Percentiles rank a stretch among this genome's conserved stretches.
Conservation (phyloP, 2,113 vertebrate genomes). For the Suricata suricatta region DNA sequence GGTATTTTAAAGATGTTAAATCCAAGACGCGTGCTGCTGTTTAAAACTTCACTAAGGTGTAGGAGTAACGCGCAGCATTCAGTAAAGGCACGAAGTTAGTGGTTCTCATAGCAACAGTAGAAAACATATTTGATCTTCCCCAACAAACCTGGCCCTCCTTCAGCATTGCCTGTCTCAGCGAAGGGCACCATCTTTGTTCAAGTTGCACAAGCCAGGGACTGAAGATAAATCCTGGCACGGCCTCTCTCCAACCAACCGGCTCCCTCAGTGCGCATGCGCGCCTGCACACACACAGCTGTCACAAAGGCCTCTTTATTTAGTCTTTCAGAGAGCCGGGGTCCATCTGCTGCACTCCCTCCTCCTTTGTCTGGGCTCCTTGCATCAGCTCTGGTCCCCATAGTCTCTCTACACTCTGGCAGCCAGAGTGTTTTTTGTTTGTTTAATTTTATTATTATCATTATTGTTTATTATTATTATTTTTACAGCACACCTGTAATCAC, state of each 20-base stretch:
- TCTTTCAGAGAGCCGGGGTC: background rate
- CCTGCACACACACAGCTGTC: background rate
- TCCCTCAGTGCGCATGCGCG: rapidly evolving
- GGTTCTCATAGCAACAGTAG: slow-evolving; percentile 44
- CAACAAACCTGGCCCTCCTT: background rate
- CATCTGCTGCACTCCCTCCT: background rate
- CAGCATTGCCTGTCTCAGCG: background rate
- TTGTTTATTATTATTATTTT: background rate
- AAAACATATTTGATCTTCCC: background rate
- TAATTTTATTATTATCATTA: background rate
- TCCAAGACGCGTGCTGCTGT: background rate
- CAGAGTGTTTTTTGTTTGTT: background rate
- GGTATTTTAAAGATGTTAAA: slow-evolving; percentile 20
- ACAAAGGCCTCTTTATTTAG: slow-evolving; percentile 49
- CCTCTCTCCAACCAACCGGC: background rate
- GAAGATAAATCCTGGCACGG: background rate
- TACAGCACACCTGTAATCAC: background rate
- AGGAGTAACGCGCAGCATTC: background rate
- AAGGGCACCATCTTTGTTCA: background rate
- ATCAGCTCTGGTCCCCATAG: background rate
- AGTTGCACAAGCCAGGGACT: background rate
- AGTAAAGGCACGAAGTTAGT: background rate
- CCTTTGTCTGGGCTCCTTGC: background rate
- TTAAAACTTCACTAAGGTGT: background rate
- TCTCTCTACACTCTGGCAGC: background rate